Conservation (phyloP, 2,797 vertebrate genomes). For the Eutrigla gurnardus region DNA sequence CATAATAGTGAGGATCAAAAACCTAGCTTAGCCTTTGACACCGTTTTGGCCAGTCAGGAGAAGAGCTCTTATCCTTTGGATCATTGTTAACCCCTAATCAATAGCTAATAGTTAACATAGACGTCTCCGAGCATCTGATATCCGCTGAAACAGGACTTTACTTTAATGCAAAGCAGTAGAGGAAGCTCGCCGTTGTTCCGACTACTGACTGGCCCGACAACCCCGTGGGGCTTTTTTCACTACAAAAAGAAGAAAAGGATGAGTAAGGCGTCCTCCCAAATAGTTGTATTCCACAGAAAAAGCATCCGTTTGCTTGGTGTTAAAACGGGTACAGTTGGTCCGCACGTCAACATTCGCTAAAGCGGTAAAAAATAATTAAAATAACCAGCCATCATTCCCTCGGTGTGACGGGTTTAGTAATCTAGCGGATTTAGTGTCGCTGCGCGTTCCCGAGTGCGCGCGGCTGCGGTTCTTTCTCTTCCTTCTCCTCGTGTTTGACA, state of each 20-base stretch:
- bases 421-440: slow-evolving; percentile 82
- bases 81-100: slow-evolving; percentile 35
- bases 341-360: slow-evolving; percentile 1
- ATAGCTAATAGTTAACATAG: neutral
- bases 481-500: slow-evolving; percentile 53
- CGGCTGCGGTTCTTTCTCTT: slow-evolving; percentile 56
- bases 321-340: neutral
- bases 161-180: slow-evolving; percentile 35
- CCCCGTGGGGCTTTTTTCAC: slow-evolving; percentile 47
- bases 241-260: slow-evolving; percentile 37
- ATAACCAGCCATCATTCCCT: slow-evolving; percentile 41
- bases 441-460: slow-evolving; percentile 64
- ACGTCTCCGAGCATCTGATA: slow-evolving; percentile 9
- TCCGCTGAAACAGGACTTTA: slow-evolving; percentile 7
- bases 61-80: slow-evolving; percentile 23
- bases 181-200: slow-evolving; percentile 65
- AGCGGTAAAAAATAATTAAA: slow-evolving; percentile 9
- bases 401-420: slow-evolving; percentile 59
- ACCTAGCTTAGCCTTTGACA: slow-evolving; percentile 74
- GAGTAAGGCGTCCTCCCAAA: slow-evolving; percentile 27
- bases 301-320: neutral
- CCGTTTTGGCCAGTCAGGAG: slow-evolving; percentile 42
- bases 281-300: slow-evolving; percentile 31
- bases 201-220: slow-evolving; percentile 69
- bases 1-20: slow-evolving; percentile 26